Evolutionary conservation across 92 coral and sea anemone species (phyloP), one percentile per base, ranked within the genome.

Genomic region (Galaxea fascicularis): DNA sequence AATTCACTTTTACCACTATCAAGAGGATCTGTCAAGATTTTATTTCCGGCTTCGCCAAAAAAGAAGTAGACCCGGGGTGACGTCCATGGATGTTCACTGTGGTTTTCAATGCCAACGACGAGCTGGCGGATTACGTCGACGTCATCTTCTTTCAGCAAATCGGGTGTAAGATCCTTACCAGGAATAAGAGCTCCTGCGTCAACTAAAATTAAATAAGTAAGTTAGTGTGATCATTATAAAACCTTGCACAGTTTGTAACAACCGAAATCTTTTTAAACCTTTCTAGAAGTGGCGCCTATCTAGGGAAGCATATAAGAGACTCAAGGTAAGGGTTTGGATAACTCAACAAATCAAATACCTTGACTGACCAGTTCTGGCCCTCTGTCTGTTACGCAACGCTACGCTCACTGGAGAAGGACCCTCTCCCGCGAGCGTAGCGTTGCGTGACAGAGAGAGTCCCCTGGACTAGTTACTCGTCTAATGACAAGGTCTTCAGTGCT

Each of bases 1-100:
- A 68, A 68, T 68, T 68, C 52, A 68, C 47, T 68, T 35, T 68
- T 68, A 68, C 73, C 73, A 15, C 14, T 16, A 30, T 30, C 25
- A 68, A 68, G 18, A 60, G 27, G 12, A 60, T 60, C 25, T 5
- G 66, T 1, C 29, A 60, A 60, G 25, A 10, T 60, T 60, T 20
- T 10, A 60, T 60, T 20, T 25, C 18, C 25, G 18, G 66, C 41
- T 35, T 35, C 18, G 66, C 66, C 66, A 25, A 51, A 68, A 30
- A 29, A 35, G 73, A 68, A 68, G 73, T 31, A 68, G 73, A 29
- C 29, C 14, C 20, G 7, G 16, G 20, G 35, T 68, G 45, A 5
- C 73, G 3, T 18, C 73, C 73, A 68, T 30, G 17, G 0, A 68
- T 3, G 12, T 68, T 51, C 73, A 68, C 47, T 30, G 26, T 68